phyloP scores from a whole-genome alignment of 1,140 invertebrate species.

The Trichonephila clavipes region DNA sequence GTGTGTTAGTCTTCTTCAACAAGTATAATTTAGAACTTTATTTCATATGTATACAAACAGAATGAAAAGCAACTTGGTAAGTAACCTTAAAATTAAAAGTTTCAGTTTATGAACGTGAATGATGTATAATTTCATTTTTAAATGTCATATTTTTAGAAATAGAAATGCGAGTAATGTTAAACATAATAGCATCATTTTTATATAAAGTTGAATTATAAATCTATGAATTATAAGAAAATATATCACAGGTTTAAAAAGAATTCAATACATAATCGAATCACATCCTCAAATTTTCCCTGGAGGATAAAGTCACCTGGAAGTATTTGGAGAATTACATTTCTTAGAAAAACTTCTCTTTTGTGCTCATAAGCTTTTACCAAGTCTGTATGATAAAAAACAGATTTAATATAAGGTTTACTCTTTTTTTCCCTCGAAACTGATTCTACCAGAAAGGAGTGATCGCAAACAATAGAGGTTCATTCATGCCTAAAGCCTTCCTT shows the following conservation, averaged over 20 bases:
- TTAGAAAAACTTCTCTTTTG: neutral
- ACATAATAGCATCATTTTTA: no score
- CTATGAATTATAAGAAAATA: no score
- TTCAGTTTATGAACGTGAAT: no score
- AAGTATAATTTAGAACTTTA: no score
- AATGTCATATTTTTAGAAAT: no score
- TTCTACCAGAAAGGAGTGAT: neutral
- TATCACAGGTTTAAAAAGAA: neutral
- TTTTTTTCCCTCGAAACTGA: neutral
- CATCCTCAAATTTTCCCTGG: neutral
- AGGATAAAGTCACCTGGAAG: neutral
- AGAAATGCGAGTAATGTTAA: no score
- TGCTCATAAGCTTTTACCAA: neutral
- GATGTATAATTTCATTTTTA: no score
- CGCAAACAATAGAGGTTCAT: conserved; percentile 33
- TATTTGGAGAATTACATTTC: neutral
- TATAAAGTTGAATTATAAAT: no score
- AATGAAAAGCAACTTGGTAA: no score
- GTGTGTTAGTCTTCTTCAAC: no score
- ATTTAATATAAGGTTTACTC: conserved; percentile 29
- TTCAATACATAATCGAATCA: conserved; percentile 18
- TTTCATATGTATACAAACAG: no score
- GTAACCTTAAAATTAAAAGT: no score
- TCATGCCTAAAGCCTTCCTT: neutral
- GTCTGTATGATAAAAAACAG: neutral